phyloP scores from a whole-genome alignment of 2,797 vertebrate genomes.

The Premnoplex brunnescens region DNA sequence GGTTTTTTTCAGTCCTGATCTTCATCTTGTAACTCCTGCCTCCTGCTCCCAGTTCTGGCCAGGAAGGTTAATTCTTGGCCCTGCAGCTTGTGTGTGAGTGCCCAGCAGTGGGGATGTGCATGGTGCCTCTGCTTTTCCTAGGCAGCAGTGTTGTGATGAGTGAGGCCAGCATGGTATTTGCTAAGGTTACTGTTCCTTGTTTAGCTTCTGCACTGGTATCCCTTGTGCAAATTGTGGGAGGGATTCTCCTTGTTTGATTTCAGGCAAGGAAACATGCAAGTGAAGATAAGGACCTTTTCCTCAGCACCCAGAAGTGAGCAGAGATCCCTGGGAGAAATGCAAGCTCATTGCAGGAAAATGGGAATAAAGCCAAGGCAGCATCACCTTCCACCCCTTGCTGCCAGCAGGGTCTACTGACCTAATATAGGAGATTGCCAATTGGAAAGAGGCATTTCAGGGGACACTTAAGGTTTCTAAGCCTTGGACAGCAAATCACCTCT shows the following conservation, averaged over 20 bases:
- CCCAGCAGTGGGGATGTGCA: not conserved
- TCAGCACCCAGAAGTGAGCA: not conserved
- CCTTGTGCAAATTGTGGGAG: not conserved
- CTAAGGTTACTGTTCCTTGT: not conserved
- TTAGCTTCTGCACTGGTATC: not conserved
- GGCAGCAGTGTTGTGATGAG: not conserved
- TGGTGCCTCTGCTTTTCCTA: not conserved
- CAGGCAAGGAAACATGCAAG: not conserved
- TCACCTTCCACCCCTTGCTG: not conserved
- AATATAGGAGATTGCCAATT: rapidly evolving
- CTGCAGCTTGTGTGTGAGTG: not conserved
- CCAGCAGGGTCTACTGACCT: not conserved
- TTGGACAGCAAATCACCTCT: not conserved
- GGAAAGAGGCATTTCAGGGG: not conserved
- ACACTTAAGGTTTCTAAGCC: not conserved
- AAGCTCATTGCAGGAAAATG: not conserved
- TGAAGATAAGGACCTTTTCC: not conserved
- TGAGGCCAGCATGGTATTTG: not conserved
- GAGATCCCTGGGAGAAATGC: not conserved
- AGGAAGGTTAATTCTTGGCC: not conserved
- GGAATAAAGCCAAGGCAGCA: not conserved
- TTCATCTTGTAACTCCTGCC: not conserved
- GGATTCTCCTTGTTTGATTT: not conserved
- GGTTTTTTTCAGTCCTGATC: not conserved
- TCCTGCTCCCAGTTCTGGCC: not conserved